Evolutionary conservation across 2,888 invertebrate genomes (phyloP), one percentile per base, ranked within the genome.

Genomic region (Drosophila prolongata): DNA sequence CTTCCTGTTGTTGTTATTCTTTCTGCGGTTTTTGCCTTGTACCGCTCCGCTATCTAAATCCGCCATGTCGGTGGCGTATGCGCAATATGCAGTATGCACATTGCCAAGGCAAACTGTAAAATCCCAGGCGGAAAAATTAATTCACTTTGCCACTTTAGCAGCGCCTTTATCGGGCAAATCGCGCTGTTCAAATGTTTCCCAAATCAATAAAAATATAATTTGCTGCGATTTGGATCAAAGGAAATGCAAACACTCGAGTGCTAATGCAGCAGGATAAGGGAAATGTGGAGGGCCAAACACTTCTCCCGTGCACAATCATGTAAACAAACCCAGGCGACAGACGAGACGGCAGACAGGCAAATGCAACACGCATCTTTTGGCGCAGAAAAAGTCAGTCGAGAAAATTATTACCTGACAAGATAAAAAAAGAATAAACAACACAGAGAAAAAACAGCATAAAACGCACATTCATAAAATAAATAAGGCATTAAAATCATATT

Each of bases 121-220:
- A 10, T 53, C 53, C 40, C 47, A 9, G 34, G 59, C 34, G 54
- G 27, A 34, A 44, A 83, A 84, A 84, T 88, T 88, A 82, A 86
- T 80, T 88, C 87, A 80, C 88, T 80, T 83, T 76, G 78, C 72
- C 43, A 65, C 57, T 72, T 47, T 43, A 27, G 54, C 49, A 62
- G 69, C 52, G 72, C 76, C 71, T 78, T 79, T 79, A 83, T 88
- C 83, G 67, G 60, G 55, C 83, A 78, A 88, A 86, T 88, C 86
- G 79, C 73, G 47, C 49, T 35, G 35, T 66, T 60, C 80, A 80
- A 86, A 86, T 89, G 79, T 87, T 87, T 89, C 71, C 81, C 65
- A 35, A 75, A 70, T 74, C 62, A 74, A 74, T 88, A 86, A 78
- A 88, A 77, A 87, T 82, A 88, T 86, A 89, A 88, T 88, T 87